These are phyloP conservation scores for Hydractinia symbiolongicarpus DNA, from an alignment of 30 jellyfish, hydroid and myxozoan genomes.

Conservation along the genomic window DNA sequence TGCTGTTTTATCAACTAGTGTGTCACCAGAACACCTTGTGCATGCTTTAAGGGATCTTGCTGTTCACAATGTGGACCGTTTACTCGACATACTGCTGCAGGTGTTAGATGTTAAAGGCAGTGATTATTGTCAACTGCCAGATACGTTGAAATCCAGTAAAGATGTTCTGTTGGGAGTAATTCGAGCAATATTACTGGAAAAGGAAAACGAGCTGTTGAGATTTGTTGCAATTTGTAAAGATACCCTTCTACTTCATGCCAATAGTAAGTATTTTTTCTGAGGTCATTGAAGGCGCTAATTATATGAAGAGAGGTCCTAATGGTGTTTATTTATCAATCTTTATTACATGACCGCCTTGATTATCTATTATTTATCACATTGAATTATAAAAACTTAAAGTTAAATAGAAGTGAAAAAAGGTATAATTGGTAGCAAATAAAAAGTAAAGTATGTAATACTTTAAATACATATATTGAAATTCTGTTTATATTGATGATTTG, in stretches of 20 bases:
- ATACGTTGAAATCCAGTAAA: slow-evolving; percentile 7
- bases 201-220: not conserved
- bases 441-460: no score
- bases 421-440: no score
- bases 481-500: no score
- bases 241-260: slow-evolving; percentile 3
- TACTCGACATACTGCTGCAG: slow-evolving; percentile 3
- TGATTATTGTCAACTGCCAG: not conserved
- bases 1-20: slow-evolving; percentile 37
- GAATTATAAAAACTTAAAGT: no score
- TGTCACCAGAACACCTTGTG: slow-evolving; percentile 41
- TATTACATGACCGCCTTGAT: no score
- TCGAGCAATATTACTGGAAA: slow-evolving; percentile 8
- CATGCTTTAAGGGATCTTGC: slow-evolving; percentile 54
- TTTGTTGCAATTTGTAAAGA: not conserved
- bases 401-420: no score
- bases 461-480: no score
- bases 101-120: not conserved
- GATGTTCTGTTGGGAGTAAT: not conserved
- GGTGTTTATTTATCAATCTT: no score
- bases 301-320: no score
- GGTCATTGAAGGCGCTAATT: no score
- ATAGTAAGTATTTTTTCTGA: not conserved
- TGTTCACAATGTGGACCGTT: slow-evolving; percentile 39
- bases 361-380: no score